Conservation (phyloP, 2,888 invertebrate genomes). For the Kryphioiulus occultus region DNA sequence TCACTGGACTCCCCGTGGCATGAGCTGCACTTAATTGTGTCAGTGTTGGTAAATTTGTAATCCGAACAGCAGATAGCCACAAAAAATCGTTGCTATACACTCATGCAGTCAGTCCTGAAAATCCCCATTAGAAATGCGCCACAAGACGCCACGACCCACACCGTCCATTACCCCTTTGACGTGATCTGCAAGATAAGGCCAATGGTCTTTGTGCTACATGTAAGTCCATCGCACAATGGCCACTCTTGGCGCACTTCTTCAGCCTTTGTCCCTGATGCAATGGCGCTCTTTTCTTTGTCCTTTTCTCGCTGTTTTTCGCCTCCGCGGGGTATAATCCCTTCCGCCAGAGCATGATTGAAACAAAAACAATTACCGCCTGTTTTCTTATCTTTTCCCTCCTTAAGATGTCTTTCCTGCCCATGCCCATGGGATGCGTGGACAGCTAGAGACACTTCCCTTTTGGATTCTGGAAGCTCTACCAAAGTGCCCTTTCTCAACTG, state of each 20-base stretch:
- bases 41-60: not conserved
- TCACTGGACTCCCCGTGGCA: too few species aligned
- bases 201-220: too few species aligned
- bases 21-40: too few species aligned
- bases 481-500: too few species aligned
- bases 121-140: not conserved
- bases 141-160: not conserved
- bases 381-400: not conserved
- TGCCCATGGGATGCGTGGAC: too few species aligned
- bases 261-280: not conserved
- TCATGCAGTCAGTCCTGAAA: not conserved
- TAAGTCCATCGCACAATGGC: too few species aligned
- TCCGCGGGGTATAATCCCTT: slow-evolving; percentile 10
- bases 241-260: not conserved
- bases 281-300: not conserved
- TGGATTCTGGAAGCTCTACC: too few species aligned
- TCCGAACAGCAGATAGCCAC: not conserved
- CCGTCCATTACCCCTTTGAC: not conserved
- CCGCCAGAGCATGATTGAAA: slow-evolving; percentile 18
- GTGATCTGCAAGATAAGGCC: not conserved
- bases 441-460: too few species aligned
- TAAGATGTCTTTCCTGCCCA: not conserved
- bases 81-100: not conserved
- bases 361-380: slow-evolving; percentile 43
- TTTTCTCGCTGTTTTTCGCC: not conserved